Evolutionary conservation across 2,888 invertebrate genomes (phyloP), one percentile per base, ranked within the genome.

Genomic region (Oxyteleia sp.): DNA sequence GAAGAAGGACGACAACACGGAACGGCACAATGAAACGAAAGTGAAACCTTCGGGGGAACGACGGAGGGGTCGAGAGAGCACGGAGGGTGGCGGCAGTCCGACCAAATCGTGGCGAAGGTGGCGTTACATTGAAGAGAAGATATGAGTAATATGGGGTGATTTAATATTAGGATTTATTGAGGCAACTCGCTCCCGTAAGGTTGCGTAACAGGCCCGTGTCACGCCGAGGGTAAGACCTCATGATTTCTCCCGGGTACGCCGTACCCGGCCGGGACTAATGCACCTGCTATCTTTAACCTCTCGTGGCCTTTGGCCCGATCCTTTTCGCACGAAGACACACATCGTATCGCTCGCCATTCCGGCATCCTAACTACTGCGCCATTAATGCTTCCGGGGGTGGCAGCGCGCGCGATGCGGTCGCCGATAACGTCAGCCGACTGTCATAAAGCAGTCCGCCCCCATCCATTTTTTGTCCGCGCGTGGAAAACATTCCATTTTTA

Each of bases 111-210:
- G 68, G 76, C 53, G 55, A 49, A 75, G 68, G 76, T 66, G 49
- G 68, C 78, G 71, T 55, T 72, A 64, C 71, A 57, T 71, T 76
- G 45, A 75, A 69, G 64, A 71, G 69, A 71, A 90, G 88, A 91
- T 92, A 92, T 91, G 91, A 91, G 91, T 91, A 91, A 91, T 90
- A 88, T 87, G 86, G 89, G 91, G 88, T 88, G 92, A 92, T 92
- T 91, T 90, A 90, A 89, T 92, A 92, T 92, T 92, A 90, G 91
- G 92, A 92, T 92, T 92, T 92, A 92, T 92, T 91, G 92, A 90
- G 87, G 84, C 84, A 85, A 86, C 87, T 90, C 87, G 76, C 86
- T 88, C 84, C 84, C 80, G 86, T 83, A 78, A 49, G 64, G 57
- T 75, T 63, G 49, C 5, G 66, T 69, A 71, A 64, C 53, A 74